Evolutionary conservation across 1,140 invertebrate genomes (phyloP), one percentile per base, ranked within the genome.

Genomic region (Heterodera carotae): DNA sequence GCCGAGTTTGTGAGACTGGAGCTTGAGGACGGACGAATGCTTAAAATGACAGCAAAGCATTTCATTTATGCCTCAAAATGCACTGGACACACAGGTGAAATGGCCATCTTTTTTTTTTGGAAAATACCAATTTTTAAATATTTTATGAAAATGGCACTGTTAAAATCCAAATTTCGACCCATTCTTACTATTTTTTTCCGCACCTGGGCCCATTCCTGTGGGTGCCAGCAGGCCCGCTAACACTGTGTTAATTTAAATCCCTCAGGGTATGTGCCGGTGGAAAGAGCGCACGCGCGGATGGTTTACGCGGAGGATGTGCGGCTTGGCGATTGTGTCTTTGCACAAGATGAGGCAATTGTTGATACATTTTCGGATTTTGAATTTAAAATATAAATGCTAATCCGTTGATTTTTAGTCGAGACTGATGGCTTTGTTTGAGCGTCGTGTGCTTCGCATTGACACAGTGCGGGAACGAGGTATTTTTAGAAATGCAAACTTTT

Each of bases 61-160:
- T 83, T 76, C 73, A 82, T 83, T 70, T 83, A 85, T 34, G 71
- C 76, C 43, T 71, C 83, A 39, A 66, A 84, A 67, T 81, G 80
- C 60, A 81, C 33, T 31, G 27, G 29, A 78, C 8, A 76, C 31
- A 27, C 77, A 25, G 25, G 27, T 64, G n/a, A n/a, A n/a, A n/a
- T n/a, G n/a, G n/a, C n/a, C n/a, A n/a, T n/a, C n/a, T n/a, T n/a
- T n/a, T n/a, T n/a, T n/a, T n/a, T n/a, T n/a, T n/a, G n/a, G n/a
- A n/a, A n/a, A n/a, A n/a, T n/a, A n/a, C n/a, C n/a, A 60, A 68
- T 60, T 27, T 71, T 74, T 71, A 25, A 69, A 36, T 33, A 69
- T 27, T 69, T 36, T 75, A 69, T 25, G 7, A n/a, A n/a, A 76
- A 76, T 75, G n/a, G n/a, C n/a, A 48, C 56, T 25, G 12, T 73